phyloP scores from a whole-genome alignment of 2,797 vertebrate species.

The Anguilla marmorata region DNA sequence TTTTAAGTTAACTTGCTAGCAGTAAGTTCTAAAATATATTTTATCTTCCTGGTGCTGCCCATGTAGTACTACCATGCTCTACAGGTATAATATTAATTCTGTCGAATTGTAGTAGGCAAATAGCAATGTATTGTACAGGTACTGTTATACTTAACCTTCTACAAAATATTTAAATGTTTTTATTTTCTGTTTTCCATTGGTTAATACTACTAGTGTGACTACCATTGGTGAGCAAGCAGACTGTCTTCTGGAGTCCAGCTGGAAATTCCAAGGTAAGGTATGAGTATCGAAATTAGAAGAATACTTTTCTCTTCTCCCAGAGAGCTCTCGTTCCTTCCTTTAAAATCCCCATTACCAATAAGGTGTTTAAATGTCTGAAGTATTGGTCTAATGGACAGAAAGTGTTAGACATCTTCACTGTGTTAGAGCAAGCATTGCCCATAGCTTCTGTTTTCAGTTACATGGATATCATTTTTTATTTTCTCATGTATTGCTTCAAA shows the following conservation, averaged over 20 bases:
- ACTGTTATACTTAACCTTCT: not conserved
- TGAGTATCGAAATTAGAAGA: not conserved
- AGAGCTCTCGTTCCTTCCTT: not conserved
- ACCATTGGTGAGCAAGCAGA: not conserved
- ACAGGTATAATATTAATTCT: not conserved
- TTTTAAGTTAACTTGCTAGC: no score
- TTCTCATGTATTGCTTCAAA: not conserved
- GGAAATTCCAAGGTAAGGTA: not conserved
- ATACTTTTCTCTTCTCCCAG: not conserved
- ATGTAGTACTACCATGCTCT: not conserved
- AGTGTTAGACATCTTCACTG: not conserved
- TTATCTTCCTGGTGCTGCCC: no score
- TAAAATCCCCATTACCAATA: not conserved
- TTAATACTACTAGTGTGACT: not conserved
- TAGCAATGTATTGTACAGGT: not conserved
- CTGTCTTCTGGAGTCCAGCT: not conserved
- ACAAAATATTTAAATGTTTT: not conserved
- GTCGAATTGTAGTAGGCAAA: not conserved
- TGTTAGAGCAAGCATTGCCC: not conserved
- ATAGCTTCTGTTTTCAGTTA: not conserved
- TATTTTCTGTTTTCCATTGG: not conserved
- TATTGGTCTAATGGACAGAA: not conserved
- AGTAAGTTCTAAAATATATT: no score
- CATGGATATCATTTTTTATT: slow-evolving; percentile 28
- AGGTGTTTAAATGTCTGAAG: not conserved